Conservation (phyloP, 2,113 vertebrate genomes). For the Neolamprologus devosi region DNA sequence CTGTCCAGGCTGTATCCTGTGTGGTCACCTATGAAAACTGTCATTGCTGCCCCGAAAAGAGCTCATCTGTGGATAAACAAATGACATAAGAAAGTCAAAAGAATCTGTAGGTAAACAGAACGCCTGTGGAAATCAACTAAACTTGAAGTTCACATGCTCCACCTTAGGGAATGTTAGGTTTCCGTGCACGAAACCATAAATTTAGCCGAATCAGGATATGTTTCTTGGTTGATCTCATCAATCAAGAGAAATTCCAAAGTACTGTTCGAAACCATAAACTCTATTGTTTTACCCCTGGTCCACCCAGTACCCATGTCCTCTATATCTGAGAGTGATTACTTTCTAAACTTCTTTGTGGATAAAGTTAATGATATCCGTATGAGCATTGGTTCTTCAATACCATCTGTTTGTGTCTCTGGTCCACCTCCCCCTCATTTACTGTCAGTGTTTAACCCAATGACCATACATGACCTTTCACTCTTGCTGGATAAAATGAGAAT, state of each 20-base stretch:
- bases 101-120: accelerated
- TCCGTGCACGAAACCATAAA: accelerated
- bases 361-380: no score
- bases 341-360: neutral
- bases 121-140: no score
- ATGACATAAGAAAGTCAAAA: no score
- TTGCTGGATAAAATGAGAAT: no score
- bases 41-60: no score
- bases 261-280: neutral
- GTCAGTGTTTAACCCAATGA: neutral
- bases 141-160: no score
- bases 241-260: accelerated
- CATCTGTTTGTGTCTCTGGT: neutral
- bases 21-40: no score
- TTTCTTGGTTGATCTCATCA: no score
- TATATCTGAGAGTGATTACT: neutral
- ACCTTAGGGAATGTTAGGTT: no score
- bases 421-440: neutral
- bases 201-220: accelerated
- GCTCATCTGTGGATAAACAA: no score
- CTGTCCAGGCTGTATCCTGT: neutral
- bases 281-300: neutral
- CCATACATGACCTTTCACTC: neutral
- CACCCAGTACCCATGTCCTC: neutral
- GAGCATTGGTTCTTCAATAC: no score